These are phyloP conservation scores for Lytechinus pictus DNA, from an alignment of 35 echinoderm and acorn worm species.

Conservation along the genomic window DNA sequence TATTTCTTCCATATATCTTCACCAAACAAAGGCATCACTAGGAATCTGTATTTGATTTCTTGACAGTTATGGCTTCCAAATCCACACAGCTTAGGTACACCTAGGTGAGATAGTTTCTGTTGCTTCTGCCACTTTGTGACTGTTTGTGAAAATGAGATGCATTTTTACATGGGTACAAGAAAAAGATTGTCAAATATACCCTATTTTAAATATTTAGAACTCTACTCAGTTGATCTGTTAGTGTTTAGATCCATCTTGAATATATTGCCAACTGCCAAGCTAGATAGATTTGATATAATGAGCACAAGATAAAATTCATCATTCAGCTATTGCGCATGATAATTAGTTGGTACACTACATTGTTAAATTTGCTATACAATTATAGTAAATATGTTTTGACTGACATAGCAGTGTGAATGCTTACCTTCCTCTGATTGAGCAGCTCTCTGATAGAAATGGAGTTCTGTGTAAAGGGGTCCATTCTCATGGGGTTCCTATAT, in stretches of 20 bases:
- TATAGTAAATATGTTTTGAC: neutral
- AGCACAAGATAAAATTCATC: no score
- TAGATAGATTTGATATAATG: no score
- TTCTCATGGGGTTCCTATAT: constrained; percentile 92
- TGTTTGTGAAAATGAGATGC: constrained; percentile 14
- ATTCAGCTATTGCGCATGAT: no score
- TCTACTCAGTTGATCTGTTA: no score
- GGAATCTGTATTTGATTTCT: constrained; percentile 75
- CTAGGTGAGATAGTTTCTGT: constrained; percentile 82
- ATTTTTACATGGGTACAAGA: neutral
- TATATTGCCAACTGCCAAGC: no score
- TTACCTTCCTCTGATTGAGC: constrained; percentile 79
- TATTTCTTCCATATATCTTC: constrained; percentile 89
- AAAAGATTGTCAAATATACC: neutral
- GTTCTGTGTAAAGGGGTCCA: constrained; percentile 92
- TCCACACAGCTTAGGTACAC: constrained; percentile 82
- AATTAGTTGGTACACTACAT: no score
- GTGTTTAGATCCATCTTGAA: no score
- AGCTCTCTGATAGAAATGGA: constrained; percentile 91
- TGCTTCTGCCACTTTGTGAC: constrained; percentile 75
- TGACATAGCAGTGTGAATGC: neutral
- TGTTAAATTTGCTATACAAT: neutral
- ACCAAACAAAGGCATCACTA: constrained; percentile 91
- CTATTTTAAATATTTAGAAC: no score
- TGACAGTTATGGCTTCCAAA: constrained; percentile 69